Evolutionary conservation across 2,888 invertebrate genomes (phyloP).

Genomic region (Cerastis rubricosa): DNA sequence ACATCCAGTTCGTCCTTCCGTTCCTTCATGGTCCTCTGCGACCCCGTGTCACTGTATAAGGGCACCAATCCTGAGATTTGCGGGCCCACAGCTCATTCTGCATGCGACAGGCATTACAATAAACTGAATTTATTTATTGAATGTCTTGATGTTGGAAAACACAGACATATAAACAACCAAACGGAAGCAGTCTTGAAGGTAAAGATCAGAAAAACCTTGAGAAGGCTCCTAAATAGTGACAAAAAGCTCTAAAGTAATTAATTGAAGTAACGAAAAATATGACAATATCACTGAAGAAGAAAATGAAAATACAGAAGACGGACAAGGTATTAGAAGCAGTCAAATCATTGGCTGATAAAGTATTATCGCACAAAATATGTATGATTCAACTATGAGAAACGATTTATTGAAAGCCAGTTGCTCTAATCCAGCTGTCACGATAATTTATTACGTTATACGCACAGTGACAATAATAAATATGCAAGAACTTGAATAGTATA

Average conservation of each 20-base stretch:
- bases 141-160: neutral
- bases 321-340: neutral
- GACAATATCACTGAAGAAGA: neutral
- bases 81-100: no score
- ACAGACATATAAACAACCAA: neutral
- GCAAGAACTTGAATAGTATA: slow-evolving; percentile 11
- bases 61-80: no score
- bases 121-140: accelerated
- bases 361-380: neutral
- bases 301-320: neutral
- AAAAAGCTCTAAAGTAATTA: neutral
- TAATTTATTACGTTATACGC: neutral
- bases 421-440: slow-evolving; percentile 27
- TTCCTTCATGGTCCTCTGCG: no score
- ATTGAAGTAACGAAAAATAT: neutral
- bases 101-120: neutral
- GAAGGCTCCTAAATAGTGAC: neutral
- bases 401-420: slow-evolving; percentile 17
- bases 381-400: slow-evolving; percentile 17
- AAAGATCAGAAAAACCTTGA: neutral
- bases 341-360: neutral
- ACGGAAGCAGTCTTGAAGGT: neutral
- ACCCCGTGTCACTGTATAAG: no score
- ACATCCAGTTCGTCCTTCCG: no score
- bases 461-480: slow-evolving; percentile 26